Evolutionary conservation across 2,888 invertebrate genomes (phyloP).

Genomic region (Luperina nickerlii): DNA sequence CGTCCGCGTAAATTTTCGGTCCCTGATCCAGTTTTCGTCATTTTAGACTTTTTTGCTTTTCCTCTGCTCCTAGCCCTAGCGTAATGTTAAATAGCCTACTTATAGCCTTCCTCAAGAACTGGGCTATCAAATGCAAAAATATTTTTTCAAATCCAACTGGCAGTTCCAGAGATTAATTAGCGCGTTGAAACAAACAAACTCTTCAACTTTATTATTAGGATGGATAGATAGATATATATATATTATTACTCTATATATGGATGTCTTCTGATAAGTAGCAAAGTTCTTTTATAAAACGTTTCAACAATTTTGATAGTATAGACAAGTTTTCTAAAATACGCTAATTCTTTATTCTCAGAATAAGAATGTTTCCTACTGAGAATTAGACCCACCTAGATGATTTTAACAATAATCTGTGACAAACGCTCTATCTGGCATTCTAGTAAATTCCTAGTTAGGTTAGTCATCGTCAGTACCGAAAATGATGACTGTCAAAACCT

Average conservation of each 20-base stretch:
- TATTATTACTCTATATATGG: no score
- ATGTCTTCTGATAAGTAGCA: background rate
- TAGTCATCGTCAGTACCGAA: constrained; percentile 19
- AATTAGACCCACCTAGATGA: background rate
- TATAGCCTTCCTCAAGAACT: background rate
- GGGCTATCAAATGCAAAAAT: background rate
- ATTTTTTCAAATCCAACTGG: background rate
- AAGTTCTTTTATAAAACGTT: background rate
- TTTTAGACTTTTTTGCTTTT: background rate
- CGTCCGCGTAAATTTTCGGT: no score
- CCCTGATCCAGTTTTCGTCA: background rate
- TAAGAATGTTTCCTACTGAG: background rate
- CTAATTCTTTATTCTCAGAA: background rate
- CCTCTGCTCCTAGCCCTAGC: background rate
- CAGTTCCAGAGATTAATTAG: no score
- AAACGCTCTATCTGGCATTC: background rate
- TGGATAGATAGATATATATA: background rate
- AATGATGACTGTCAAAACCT: constrained; percentile 11
- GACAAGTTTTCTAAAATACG: background rate
- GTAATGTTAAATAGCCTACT: background rate
- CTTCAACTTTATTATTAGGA: background rate
- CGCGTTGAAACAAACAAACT: no score
- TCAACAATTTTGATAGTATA: background rate
- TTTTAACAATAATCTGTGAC: background rate
- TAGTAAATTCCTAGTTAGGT: constrained; percentile 1